Evolutionary conservation across 2,888 invertebrate species (phyloP).

Genomic region (Cantharis flavilabris): DNA sequence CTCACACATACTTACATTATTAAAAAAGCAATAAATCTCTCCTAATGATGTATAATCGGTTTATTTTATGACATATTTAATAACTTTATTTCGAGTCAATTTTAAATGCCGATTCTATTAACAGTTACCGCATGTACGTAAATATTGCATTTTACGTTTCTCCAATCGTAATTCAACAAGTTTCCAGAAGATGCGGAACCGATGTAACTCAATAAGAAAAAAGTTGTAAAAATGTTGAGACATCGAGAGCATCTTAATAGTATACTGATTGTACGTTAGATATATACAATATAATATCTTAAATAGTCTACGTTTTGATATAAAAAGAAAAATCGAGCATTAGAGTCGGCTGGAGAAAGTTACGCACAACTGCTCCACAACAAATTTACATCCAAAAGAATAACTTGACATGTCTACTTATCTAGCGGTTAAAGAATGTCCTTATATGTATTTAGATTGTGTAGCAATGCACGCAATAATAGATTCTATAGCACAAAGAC

Average conservation of each 20-base stretch:
- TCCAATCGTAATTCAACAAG: background rate
- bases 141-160: background rate
- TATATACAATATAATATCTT: background rate
- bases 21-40: background rate
- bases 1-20: background rate
- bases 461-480: slow-evolving; percentile 53
- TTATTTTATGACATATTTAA: background rate
- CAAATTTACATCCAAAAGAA: slow-evolving; percentile 57
- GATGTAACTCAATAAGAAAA: slow-evolving; percentile 14
- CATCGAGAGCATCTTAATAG: slow-evolving; percentile 7
- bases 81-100: background rate
- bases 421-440: slow-evolving; percentile 54
- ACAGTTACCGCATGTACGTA: background rate
- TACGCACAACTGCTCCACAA: slow-evolving; percentile 51
- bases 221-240: slow-evolving; percentile 7
- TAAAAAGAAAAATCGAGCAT: slow-evolving; percentile 18
- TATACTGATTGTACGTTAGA: slow-evolving; percentile 9
- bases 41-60: background rate
- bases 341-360: slow-evolving; percentile 36
- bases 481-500: slow-evolving; percentile 53
- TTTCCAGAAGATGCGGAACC: slow-evolving; percentile 12
- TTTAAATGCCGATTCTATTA: background rate
- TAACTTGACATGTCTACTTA: slow-evolving; percentile 56
- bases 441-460: slow-evolving; percentile 56
- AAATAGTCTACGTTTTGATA: background rate